Evolutionary conservation across 2,888 invertebrate species (phyloP).

Genomic region (Onchidella celtica): DNA sequence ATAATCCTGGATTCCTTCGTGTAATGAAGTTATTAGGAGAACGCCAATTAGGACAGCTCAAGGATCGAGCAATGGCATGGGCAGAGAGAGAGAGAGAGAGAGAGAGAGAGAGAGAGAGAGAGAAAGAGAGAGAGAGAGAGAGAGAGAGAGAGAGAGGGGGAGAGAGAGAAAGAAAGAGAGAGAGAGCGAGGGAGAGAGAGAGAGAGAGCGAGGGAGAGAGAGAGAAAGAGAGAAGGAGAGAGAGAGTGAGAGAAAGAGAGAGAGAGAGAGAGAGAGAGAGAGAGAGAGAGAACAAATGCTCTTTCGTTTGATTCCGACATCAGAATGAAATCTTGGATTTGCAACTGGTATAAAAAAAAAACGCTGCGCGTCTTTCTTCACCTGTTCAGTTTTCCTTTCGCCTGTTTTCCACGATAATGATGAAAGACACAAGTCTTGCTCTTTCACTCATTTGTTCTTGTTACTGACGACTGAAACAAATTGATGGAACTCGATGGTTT

Average conservation of each 20-base stretch:
- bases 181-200: background rate
- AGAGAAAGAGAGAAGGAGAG: constrained; percentile 4
- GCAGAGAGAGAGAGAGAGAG: constrained; percentile 33
- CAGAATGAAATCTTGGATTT: too few relatives aligned
- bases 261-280: constrained; percentile 22
- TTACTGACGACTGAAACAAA: too few relatives aligned
- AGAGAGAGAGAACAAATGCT: constrained; percentile 10
- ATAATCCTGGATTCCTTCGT: too few relatives aligned
- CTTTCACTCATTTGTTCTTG: too few relatives aligned
- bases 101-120: background rate
- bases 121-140: background rate
- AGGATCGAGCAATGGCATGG: constrained; percentile 14
- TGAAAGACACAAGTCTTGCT: too few relatives aligned
- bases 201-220: constrained; percentile 27
- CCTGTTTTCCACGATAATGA: too few relatives aligned
- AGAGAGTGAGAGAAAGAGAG: constrained; percentile 34
- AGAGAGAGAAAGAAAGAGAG: background rate
- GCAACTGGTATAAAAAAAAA: too few relatives aligned
- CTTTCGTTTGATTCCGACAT: too few relatives aligned
- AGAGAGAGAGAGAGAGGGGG: background rate
- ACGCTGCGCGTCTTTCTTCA: too few relatives aligned
- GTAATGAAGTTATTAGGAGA: too few relatives aligned
- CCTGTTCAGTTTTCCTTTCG: too few relatives aligned
- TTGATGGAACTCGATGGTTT: too few relatives aligned
- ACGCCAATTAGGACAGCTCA: background rate